Base-by-base conservation (phyloP, 2,113 vertebrate genomes). In the Takifugu flavidus region DNA sequence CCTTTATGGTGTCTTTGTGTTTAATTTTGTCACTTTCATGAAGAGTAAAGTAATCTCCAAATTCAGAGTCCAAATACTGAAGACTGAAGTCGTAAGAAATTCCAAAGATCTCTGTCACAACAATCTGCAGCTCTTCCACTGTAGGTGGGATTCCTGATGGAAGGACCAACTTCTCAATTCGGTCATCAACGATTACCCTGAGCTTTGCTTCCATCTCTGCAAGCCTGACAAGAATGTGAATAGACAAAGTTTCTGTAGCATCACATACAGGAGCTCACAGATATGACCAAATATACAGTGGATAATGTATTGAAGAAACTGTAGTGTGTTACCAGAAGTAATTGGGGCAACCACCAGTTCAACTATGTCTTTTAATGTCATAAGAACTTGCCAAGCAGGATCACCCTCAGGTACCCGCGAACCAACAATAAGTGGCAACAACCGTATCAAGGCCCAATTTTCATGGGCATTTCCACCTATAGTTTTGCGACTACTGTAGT, bases 1-100 rank as follows among this genome's bases (percentile, higher is more conserved):
- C 61, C 59, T 75, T 80, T 10, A 77, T 57, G 13, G 80, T 80
- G 56, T 77, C 66, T 56, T 73, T 74, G 57, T 79, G 49, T 62
- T 79, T 61, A 50, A 82, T 68, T 46, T 67, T 65, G 57, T 67
- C 45, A 58, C 13, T 65, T 47, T 25, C 58, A 5, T 52, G 13
- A 28, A 72, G 39, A 42, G 58, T 65, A 39, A 79, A 76, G 51
- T 53, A 75, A 50, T 70, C 55, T 20, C 67, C n/a, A 65, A 79
- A 82, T 57, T 80, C 59, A 0, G 28, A 34, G 45, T 73, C 65
- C 43, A 62, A 49, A 67, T 80, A 74, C 34, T 77, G 67, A 52
- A 83, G 52, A 49, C 58, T 52, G 53, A 74, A 57, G 25, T 80
- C 66, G 1, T 62, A 62, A 49, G 58, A 45, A 55, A 74, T 66